phyloP scores from a whole-genome alignment of 2,888 invertebrate species.

The Pseudanteris insignis region DNA sequence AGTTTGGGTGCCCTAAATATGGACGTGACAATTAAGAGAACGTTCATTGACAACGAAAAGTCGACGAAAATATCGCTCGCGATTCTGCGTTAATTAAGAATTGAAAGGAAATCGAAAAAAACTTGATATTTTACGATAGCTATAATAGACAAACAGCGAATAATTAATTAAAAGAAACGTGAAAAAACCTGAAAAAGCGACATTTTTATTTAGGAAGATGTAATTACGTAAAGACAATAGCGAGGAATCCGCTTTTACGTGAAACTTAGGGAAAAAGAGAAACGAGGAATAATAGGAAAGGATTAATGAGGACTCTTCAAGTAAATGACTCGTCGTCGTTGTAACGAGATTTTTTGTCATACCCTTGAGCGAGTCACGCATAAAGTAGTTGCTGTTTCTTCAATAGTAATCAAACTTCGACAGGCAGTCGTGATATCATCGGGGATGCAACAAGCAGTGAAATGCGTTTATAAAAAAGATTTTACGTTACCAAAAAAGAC shows the following conservation, averaged over 20 bases:
- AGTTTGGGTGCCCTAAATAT: neutral
- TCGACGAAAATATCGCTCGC: too few species aligned
- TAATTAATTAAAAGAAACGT: conserved; percentile 17
- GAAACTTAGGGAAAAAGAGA: conserved; percentile 9
- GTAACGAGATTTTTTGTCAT: conserved; percentile 48
- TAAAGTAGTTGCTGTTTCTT: conserved; percentile 10
- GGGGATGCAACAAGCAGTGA: neutral
- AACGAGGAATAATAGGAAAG: conserved; percentile 13
- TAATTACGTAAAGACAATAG: conserved; percentile 30
- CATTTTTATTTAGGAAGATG: conserved; percentile 25
- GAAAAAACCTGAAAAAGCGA: conserved; percentile 9
- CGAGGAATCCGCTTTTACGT: conserved; percentile 22
- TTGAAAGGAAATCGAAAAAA: too few species aligned
- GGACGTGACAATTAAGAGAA: neutral
- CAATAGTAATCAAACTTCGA: conserved; percentile 6
- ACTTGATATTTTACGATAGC: too few species aligned
- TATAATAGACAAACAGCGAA: neutral
- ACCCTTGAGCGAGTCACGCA: conserved; percentile 34
- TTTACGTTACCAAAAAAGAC: too few species aligned
- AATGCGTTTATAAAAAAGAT: too few species aligned
- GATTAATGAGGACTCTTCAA: conserved; percentile 24
- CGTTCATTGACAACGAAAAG: conserved; percentile 5
- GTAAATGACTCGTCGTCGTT: conserved; percentile 43
- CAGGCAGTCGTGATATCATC: conserved; percentile 12
- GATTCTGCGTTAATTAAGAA: too few species aligned